These are phyloP conservation scores for Pararge aegeria DNA, from an alignment of 1,140 invertebrate genomes.

Conservation along the genomic window DNA sequence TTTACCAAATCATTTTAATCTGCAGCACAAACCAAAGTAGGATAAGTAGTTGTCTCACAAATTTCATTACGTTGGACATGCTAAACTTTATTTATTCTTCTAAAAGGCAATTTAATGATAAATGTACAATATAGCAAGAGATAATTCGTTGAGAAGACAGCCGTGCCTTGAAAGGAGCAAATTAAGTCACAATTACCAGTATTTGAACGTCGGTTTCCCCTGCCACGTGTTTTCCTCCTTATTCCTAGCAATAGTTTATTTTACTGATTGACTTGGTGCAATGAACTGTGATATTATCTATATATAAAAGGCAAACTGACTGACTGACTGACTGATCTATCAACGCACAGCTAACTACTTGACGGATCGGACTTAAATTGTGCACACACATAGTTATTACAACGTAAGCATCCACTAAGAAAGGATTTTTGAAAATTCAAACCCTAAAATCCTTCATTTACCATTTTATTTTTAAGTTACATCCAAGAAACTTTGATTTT, in stretches of 20 bases:
- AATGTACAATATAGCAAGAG: constrained; percentile 15
- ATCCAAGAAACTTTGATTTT: no score
- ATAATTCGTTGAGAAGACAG: constrained; percentile 21
- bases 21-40: background rate
- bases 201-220: constrained; percentile 16
- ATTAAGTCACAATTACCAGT: constrained; percentile 22
- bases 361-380: background rate
- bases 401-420: no score
- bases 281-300: background rate
- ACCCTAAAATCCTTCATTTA: no score
- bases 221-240: constrained; percentile 8
- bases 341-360: background rate
- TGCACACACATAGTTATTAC: no score
- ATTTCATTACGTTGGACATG: constrained; percentile 11
- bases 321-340: no score
- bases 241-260: constrained; percentile 20
- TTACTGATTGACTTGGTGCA: background rate
- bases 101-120: constrained; percentile 18
- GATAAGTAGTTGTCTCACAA: constrained; percentile 4
- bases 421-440: no score
- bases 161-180: constrained; percentile 21
- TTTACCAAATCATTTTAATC: no score
- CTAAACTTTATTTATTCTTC: constrained; percentile 23
- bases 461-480: no score
- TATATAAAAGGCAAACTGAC: no score